Base-by-base conservation (phyloP, 2,888 invertebrate species). In the Trichopoda pennipes region DNA sequence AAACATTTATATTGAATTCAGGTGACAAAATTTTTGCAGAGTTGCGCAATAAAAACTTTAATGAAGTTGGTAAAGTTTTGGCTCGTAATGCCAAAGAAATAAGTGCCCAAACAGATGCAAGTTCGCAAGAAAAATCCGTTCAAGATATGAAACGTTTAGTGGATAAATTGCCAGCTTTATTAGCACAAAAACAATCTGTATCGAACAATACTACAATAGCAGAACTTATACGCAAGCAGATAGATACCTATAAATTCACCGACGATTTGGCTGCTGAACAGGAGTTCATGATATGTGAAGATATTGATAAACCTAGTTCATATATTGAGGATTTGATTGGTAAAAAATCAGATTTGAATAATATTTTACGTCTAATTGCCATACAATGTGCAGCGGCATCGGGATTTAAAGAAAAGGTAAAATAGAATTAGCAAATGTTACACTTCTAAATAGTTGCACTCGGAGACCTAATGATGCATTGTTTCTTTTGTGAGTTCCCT, bases 111-210 rank as follows among this genome's bases (percentile, higher is more conserved):
- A 93, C 97, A 88, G 95, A 97, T 90, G 96, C 97, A 88, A 93
- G 95, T 35, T 95, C 96, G 88, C 94, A 94, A 63, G 96, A 97
- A 73, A 97, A 96, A 90, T 95, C 97, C 0, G 96, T 99, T n/a
- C 96, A 96, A 87, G 98, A 98, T 91, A 97, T 99, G 92, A 98
- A 97, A 89, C 94, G 96, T 88, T 97, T 98, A 90, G 98, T 99
- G 3, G 95, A 96, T 44, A 94, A 95, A 68, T 92, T 99, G 84
- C 98, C 98, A 0, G 95, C 96, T 86, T 94, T 99, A 92, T 92
- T 98, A 87, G 95, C 95, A 21, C 95, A 95, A 85, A 97, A 98
- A 88, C 95, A 96, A 88, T 96, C 97, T 1, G 92, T 97, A n/a
- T 95, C 96, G 42, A 92, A 93, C 91, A 98, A 99, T 88, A 98